Base-by-base conservation (phyloP, 1,140 invertebrate species). In the Drosophila busckii region DNA sequence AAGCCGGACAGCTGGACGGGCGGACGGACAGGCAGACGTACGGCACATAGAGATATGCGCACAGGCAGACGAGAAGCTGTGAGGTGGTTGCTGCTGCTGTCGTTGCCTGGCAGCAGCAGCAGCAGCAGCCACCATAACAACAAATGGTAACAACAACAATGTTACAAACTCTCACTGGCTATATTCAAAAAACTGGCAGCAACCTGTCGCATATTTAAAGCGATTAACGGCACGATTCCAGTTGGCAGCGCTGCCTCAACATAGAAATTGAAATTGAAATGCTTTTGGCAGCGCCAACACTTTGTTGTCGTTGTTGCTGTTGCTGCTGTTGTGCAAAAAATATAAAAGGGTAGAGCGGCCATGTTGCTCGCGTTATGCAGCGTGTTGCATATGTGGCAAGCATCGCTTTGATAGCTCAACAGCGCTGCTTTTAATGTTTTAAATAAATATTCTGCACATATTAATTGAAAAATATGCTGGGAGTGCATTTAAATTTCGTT, bases 201-300 rank as follows among this genome's bases (percentile, higher is more conserved):
- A 80, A 83, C 75, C 76, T 80, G 75, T 80, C 75, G 76, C 76
- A 80, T 75, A 62, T 78, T 76, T 80, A 66, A 80, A 80, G 69
- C 75, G 76, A 80, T 80, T 80, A 80, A 80, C 75, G 70, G 75
- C 75, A 80, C 75, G 75, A 80, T 80, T 80, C 52, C 38, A 45
- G 59, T 42, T 58, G 58, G 65, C 68, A 67, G 53, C 67, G 52
- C 54, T 35, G 66, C 32, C 20, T 28, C 50, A 23, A 32, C 31
- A 52, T 59, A 50, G 70, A 75, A 82, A 78, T 80, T 53, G 67
- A 80, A 76, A 80, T 78, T 82, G 75, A 80, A 80, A 80, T 80
- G 75, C 75, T 69, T 80, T 73, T 70, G 75, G 69, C 75, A 80
- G 69, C 58, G 59, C 54, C 68, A 82, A 80, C 69, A 70, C 69